Evolutionary conservation across 2,113 vertebrate genomes (phyloP).

Genomic region (Hemicordylus capensis): DNA sequence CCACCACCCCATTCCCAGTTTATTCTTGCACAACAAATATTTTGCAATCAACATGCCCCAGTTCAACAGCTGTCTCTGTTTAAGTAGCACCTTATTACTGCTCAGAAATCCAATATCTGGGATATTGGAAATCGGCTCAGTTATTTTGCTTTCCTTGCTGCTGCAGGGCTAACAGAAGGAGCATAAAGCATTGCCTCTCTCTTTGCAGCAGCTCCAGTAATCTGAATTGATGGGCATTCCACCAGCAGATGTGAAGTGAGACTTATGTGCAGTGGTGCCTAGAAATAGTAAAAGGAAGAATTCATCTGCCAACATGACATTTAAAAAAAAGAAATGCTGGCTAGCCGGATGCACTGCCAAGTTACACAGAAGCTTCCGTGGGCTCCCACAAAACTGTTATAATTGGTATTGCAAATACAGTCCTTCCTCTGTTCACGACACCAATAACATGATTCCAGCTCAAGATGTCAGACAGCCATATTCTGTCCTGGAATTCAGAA

Average conservation of each 20-base stretch:
- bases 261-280: constrained; percentile 2
- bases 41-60: background rate
- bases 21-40: constrained; percentile 14
- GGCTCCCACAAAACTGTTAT: background rate
- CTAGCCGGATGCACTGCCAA: background rate
- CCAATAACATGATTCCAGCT: background rate
- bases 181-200: constrained; percentile 2
- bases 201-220: constrained; percentile 3
- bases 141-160: background rate
- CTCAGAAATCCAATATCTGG: constrained; percentile 29
- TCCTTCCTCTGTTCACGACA: background rate
- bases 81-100: constrained; percentile 18
- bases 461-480: background rate
- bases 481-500: background rate
- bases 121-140: background rate
- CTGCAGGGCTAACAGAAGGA: background rate
- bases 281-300: constrained; percentile 10
- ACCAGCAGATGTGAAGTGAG: background rate
- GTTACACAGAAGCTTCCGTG: background rate
- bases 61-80: constrained; percentile 25
- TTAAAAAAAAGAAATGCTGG: background rate
- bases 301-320: constrained; percentile 15
- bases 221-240: constrained; percentile 29
- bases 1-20: background rate
- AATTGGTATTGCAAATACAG: background rate